A percentile compares a stretch with the other conserved stretches of the same genome.
Conservation (phyloP, 2,113 vertebrate genomes). For the Ginglymostoma cirratum region DNA sequence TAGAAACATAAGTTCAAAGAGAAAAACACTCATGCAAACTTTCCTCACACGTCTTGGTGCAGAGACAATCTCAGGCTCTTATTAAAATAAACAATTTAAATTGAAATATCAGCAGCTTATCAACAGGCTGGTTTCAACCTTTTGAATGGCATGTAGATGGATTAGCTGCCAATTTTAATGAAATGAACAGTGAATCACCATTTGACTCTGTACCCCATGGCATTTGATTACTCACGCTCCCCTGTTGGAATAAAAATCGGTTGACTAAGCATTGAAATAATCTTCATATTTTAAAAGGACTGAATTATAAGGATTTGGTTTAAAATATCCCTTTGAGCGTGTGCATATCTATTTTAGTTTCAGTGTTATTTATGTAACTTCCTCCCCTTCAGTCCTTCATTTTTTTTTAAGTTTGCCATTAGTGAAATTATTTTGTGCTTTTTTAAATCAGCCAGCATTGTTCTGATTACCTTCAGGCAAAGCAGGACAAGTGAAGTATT, state of each 20-base stretch:
- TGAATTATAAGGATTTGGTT: background rate
- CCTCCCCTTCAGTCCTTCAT: background rate
- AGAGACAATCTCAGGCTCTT: background rate
- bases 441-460: background rate
- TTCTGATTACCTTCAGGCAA: background rate
- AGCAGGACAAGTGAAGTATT: background rate
- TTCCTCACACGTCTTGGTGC: background rate
- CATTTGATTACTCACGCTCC: background rate
- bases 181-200: background rate
- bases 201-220: background rate
- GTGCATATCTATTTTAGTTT: background rate
- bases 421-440: background rate
- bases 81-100: background rate
- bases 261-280: background rate
- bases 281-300: background rate
- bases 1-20: too few species aligned
- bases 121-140: background rate
- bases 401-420: background rate
- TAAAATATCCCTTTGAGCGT: background rate
- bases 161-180: background rate
- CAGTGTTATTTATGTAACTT: background rate
- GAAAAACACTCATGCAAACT: background rate
- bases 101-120: background rate
- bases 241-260: background rate
- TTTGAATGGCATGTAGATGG: background rate